Evolutionary conservation across 2,113 vertebrate genomes (phyloP).

Genomic region (Podarcis raffonei): DNA sequence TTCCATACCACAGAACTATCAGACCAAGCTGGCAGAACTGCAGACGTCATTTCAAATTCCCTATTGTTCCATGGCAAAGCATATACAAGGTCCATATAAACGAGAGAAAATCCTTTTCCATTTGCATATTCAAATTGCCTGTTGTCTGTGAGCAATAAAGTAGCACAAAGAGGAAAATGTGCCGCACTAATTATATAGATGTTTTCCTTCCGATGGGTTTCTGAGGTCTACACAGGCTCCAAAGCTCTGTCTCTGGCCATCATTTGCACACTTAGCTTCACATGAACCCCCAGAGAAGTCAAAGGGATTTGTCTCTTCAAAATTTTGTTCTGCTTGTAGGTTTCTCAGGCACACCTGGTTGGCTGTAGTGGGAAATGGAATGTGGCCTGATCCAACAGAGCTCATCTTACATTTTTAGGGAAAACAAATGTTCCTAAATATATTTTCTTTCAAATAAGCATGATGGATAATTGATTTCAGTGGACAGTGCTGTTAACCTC

Average conservation of each 20-base stretch:
- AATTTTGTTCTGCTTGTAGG: neutral
- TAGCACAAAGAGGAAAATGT: slow-evolving; percentile 5
- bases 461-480: neutral
- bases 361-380: neutral
- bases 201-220: neutral
- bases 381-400: neutral
- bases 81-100: neutral
- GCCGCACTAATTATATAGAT: rapidly evolving
- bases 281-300: neutral
- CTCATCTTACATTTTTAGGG: neutral
- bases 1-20: neutral
- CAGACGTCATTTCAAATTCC: neutral
- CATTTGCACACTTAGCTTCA: neutral
- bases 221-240: neutral
- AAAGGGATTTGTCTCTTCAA: neutral
- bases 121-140: neutral
- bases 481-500: neutral
- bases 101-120: neutral
- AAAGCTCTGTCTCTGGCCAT: neutral
- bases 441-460: neutral
- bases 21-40: neutral
- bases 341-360: neutral
- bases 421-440: neutral
- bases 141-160: neutral
- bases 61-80: neutral